Conservation (phyloP, 2,113 vertebrate species). For the Cettia cetti region DNA sequence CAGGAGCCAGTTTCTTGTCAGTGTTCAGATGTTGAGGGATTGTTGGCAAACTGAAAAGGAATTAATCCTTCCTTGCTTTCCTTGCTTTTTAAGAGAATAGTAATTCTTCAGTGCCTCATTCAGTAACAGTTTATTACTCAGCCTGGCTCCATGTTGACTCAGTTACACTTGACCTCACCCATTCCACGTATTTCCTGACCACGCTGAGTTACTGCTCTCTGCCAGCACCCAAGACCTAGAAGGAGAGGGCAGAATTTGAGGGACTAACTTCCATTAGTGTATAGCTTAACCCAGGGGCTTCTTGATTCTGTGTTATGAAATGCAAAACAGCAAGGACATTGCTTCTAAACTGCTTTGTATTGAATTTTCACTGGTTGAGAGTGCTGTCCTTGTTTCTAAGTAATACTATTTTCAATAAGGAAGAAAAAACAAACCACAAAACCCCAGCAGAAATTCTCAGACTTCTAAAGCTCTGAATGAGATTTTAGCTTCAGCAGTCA, state of each 20-base stretch:
- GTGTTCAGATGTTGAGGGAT: background rate
- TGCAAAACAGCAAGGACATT: background rate
- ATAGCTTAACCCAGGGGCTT: background rate
- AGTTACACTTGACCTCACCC: background rate
- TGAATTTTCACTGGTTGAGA: background rate
- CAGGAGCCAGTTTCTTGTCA: background rate
- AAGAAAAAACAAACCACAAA: background rate
- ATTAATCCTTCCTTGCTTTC: background rate
- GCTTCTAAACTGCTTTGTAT: background rate
- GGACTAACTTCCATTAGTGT: background rate
- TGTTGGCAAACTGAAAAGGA: background rate
- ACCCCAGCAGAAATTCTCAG: background rate
- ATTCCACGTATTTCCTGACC: background rate
- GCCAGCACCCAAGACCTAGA: background rate
- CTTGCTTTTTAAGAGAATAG: background rate
- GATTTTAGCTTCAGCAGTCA: background rate
- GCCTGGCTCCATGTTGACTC: background rate
- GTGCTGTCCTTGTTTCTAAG: background rate
- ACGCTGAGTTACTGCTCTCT: background rate
- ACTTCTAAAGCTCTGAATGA: background rate
- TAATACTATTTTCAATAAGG: background rate
- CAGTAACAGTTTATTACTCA: background rate
- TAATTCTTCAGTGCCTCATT: background rate
- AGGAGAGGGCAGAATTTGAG: background rate
- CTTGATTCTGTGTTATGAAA: background rate